Conservation (phyloP, 2,888 invertebrate species). For the Prenolepis imparis region DNA sequence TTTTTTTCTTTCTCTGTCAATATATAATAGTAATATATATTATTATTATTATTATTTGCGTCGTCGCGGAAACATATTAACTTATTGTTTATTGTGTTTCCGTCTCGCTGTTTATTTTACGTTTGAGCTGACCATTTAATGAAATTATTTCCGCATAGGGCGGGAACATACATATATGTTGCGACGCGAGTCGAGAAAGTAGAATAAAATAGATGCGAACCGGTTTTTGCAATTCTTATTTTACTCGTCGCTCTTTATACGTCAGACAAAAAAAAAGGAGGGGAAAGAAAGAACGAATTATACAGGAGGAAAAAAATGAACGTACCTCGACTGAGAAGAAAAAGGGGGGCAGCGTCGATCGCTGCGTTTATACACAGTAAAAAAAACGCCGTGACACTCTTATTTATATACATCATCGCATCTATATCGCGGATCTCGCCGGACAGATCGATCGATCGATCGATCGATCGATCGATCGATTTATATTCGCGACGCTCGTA, state of each 20-base stretch:
- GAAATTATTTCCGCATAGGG: slow-evolving; percentile 44
- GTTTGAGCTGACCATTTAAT: slow-evolving; percentile 1
- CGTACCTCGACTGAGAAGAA: not conserved
- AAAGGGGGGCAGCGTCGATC: not conserved
- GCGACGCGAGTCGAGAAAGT: slow-evolving; percentile 44
- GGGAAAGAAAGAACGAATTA: not conserved
- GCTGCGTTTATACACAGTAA: not conserved
- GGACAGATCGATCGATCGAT: slow-evolving; percentile 6
- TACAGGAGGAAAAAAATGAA: not conserved
- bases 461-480: too few species aligned
- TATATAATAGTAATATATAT: not conserved
- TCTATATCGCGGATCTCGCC: not conserved
- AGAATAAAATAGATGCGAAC: slow-evolving; percentile 38
- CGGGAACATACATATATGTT: not conserved
- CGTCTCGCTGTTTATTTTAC: not conserved
- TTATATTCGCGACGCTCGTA: too few species aligned
- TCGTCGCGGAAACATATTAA: not conserved
- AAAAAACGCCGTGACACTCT: not conserved
- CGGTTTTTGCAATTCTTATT: slow-evolving; percentile 25
- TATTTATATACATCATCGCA: not conserved
- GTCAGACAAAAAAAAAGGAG: not conserved
- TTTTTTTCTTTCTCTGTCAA: not conserved
- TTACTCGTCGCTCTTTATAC: not conserved
- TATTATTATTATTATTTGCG: slow-evolving; percentile 17
- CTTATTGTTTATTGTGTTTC: slow-evolving; percentile 10